Conservation (phyloP, 2,888 invertebrate species). For the Creontiades dilutus region DNA sequence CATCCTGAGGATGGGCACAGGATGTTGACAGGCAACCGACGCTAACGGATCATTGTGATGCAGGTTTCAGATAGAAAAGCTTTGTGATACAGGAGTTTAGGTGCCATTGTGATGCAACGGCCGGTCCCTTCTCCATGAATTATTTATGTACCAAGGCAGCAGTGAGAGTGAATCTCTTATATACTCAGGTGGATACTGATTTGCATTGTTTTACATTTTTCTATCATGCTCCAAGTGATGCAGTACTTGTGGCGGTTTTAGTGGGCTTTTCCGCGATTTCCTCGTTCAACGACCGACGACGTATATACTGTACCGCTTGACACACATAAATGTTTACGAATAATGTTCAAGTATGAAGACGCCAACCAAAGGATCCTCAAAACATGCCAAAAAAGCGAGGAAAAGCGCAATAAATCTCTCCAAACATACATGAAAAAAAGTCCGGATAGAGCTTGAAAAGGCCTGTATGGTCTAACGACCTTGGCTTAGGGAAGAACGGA, state of each 20-base stretch:
- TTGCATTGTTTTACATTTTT: slow-evolving; percentile 18
- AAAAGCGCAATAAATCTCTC: no score
- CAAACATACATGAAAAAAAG: no score
- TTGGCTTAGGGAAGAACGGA: no score
- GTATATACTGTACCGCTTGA: no score
- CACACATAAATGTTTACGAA: no score
- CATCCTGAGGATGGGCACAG: neutral
- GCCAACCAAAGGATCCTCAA: no score
- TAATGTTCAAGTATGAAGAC: no score
- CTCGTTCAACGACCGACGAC: neutral
- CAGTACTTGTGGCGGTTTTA: neutral
- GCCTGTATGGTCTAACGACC: no score
- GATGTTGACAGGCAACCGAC: slow-evolving; percentile 20
- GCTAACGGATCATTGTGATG: slow-evolving; percentile 46
- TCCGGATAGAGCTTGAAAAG: no score
- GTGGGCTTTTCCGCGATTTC: neutral
- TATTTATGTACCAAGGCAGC: slow-evolving; percentile 31
- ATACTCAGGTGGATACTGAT: slow-evolving; percentile 19
- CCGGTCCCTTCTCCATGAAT: slow-evolving; percentile 38
- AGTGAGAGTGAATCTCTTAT: slow-evolving; percentile 41
- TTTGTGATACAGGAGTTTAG: slow-evolving; percentile 46
- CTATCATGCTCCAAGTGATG: neutral
- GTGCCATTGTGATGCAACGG: slow-evolving; percentile 44
- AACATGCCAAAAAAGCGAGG: no score
- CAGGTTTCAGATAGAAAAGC: slow-evolving; percentile 10